These are phyloP conservation scores for Apantesis nais DNA, from an alignment of 2,888 invertebrate genomes.

Conservation along the genomic window DNA sequence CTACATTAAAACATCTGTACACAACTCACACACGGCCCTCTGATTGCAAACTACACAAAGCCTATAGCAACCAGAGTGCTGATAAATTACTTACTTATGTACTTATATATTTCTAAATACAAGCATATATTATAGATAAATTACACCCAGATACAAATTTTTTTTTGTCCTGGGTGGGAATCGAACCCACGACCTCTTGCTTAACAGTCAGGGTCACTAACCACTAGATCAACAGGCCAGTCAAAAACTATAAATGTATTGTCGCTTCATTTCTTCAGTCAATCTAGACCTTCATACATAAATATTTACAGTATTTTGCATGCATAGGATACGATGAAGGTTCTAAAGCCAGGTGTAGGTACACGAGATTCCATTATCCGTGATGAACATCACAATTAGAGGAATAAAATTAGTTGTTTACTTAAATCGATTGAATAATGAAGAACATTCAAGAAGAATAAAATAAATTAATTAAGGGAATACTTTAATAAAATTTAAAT, in stretches of 20 bases:
- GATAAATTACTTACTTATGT: too few relatives aligned
- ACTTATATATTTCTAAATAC: too few relatives aligned
- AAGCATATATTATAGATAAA: too few relatives aligned
- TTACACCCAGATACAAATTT: too few relatives aligned
- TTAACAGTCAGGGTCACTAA: too few relatives aligned
- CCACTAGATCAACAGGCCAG: too few relatives aligned
- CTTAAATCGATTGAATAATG: not conserved
- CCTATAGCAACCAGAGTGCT: too few relatives aligned
- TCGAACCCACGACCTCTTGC: too few relatives aligned
- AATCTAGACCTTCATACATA: slow-evolving; percentile 11
- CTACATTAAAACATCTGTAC: too few relatives aligned
- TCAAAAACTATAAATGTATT: not conserved
- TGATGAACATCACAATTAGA: slow-evolving; percentile 2
- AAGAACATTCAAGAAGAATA: not conserved
- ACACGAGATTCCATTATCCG: not conserved
- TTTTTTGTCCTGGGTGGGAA: too few relatives aligned
- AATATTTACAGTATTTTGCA: not conserved
- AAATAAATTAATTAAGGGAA: slow-evolving; percentile 8
- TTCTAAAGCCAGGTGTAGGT: slow-evolving; percentile 6
- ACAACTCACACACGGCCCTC: too few relatives aligned
- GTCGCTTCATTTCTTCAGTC: not conserved
- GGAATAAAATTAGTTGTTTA: slow-evolving; percentile 2
- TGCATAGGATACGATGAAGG: not conserved
- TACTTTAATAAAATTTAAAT: slow-evolving; percentile 12
- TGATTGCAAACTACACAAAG: too few relatives aligned